Conservation (phyloP, 2,113 vertebrate species). For the Pachyramphus minor region DNA sequence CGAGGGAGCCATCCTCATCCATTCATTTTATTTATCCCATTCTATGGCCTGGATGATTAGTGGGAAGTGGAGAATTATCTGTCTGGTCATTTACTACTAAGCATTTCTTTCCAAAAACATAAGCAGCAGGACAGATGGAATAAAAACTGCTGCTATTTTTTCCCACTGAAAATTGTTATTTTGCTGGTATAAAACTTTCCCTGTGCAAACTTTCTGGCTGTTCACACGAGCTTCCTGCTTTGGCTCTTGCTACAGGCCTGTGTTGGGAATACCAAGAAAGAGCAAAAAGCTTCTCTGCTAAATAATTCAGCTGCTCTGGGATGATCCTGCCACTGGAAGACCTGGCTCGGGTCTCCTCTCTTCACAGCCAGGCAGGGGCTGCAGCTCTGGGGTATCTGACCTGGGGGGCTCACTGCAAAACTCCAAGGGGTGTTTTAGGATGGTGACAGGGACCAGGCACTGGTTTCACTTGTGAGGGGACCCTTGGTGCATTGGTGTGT, state of each 20-base stretch:
- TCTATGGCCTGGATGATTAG: constrained; percentile 6
- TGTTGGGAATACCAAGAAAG: neutral
- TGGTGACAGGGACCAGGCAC: neutral
- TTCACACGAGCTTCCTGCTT: neutral
- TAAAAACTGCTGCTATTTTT: neutral
- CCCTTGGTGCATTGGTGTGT: accelerated
- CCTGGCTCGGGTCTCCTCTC: neutral
- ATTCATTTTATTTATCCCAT: constrained; percentile 46
- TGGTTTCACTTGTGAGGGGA: neutral
- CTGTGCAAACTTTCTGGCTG: neutral
- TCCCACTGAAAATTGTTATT: neutral
- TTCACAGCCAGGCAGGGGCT: neutral
- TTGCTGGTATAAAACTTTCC: neutral
- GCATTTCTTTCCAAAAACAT: neutral
- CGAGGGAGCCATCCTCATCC: neutral
- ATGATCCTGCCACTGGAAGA: neutral
- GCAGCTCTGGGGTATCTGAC: neutral
- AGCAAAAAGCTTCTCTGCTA: neutral
- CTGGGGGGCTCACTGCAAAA: neutral
- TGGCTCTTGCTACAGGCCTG: neutral
- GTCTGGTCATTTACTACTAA: constrained; percentile 30
- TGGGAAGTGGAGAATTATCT: constrained; percentile 24
- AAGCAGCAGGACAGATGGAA: neutral
- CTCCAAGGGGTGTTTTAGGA: neutral
- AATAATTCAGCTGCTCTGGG: constrained; percentile 39